Conservation (phyloP, 2,797 vertebrate species). For the Microhierax caerulescens region DNA sequence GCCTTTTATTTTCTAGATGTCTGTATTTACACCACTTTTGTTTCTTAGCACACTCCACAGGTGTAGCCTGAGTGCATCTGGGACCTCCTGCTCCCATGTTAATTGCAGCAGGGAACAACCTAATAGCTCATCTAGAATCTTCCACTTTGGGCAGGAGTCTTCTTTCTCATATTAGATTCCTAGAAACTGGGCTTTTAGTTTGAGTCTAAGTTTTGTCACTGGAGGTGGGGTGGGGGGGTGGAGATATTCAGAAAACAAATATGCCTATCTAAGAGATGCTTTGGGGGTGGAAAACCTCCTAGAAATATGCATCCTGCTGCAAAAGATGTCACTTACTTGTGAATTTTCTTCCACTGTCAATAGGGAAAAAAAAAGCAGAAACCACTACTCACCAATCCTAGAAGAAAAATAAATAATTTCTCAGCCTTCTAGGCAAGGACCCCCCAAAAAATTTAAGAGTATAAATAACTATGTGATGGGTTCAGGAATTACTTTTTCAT, state of each 20-base stretch:
- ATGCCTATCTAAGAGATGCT: not conserved
- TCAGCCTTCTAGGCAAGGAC: not conserved
- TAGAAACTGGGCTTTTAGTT: not conserved
- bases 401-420: not conserved
- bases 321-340: not conserved
- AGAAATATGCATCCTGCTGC: not conserved
- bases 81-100: not conserved
- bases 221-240: too few species aligned
- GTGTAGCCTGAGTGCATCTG: not conserved
- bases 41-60: not conserved
- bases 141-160: not conserved
- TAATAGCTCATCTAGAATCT: not conserved
- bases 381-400: not conserved
- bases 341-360: not conserved
- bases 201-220: not conserved
- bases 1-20: not conserved
- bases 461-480: not conserved
- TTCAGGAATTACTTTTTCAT: not conserved
- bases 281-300: not conserved
- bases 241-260: not conserved
- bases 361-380: not conserved
- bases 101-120: not conserved
- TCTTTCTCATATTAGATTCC: not conserved
- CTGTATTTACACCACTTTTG: not conserved
- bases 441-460: not conserved